These are phyloP conservation scores for Cephus rjabovi DNA, from an alignment of 2,888 invertebrate species.

Conservation along the genomic window DNA sequence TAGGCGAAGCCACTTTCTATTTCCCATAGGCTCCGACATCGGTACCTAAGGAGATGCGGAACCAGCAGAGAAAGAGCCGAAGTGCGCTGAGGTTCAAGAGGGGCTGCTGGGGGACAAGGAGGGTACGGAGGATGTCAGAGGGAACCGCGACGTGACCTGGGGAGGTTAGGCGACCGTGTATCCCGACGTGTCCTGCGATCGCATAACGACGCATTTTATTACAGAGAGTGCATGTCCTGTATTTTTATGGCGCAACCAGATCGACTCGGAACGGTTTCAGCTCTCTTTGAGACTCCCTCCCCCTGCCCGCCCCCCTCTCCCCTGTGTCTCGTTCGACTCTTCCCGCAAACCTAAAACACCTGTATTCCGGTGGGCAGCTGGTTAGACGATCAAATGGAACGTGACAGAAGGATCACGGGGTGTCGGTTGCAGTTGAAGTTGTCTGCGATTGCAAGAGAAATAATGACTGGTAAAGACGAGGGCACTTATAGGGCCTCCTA, in stretches of 20 bases:
- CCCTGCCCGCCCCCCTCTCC: background rate
- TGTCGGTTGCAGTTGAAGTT: background rate
- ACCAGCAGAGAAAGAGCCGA: background rate
- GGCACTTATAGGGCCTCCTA: background rate
- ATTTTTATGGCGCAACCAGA: constrained; percentile 8
- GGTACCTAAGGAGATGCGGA: background rate
- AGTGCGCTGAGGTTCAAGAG: background rate
- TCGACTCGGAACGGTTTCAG: background rate
- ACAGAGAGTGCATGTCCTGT: constrained; percentile 4
- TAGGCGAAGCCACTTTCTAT: constrained; percentile 41
- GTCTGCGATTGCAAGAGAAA: background rate
- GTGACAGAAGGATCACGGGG: background rate
- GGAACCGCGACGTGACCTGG: constrained; percentile 2
- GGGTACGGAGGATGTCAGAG: background rate
- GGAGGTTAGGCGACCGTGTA: constrained; percentile 6
- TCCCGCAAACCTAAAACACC: background rate
- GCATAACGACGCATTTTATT: constrained; percentile 6
- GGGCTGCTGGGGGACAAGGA: background rate
- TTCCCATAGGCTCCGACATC: constrained; percentile 19
- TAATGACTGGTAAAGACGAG: background rate
- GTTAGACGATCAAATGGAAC: background rate
- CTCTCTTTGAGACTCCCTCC: background rate
- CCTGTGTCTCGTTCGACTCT: background rate
- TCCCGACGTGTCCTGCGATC: constrained; percentile 6
- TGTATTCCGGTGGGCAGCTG: background rate